Evolutionary conservation across 1,140 invertebrate genomes (phyloP), one percentile per base, ranked within the genome.

Genomic region (Drosophila neocordata): DNA sequence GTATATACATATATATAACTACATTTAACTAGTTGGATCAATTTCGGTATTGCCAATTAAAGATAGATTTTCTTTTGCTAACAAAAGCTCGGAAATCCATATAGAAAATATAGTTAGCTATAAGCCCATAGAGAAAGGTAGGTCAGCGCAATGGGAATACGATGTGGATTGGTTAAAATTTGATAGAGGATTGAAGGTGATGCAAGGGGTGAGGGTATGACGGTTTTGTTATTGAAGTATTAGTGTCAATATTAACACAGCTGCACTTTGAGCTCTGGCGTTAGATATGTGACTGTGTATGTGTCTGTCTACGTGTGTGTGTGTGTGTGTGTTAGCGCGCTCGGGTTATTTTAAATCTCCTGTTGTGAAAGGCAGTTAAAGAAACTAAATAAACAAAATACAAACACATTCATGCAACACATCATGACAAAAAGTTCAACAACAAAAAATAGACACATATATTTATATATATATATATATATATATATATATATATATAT

Each of bases 171-270:
- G 41, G 41, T 48, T 18, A 44, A 11, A 13, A 18, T 44, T 44
- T 15, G 27, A 15, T 44, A 48, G 41, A 20, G 15, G 18, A 48
- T 18, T 18, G 41, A 44, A 15, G 13, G 31, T 34, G 22, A 24
- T 24, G 22, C 2, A 24, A 24, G 13, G 4, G 41, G 1, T 18
- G 41, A 18, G 38, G 15, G 41, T 41, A n/a, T 44, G 5, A 41
- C n/a, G 38, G 38, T 13, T 15, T 44, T 44, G 58, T 60, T 60
- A 22, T 11, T 61, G 7, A 13, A 44, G 58, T 59, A 56, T 56
- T 56, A 56, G 53, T 56, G 53, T 56, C 53, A 56, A 56, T 56
- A 56, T 56, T 56, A 56, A 56, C 31, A 56, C 53, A 56, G 53
- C 53, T 56, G 53, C 53, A 56, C 53, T 56, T 34, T 27, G 24